Evolutionary conservation across 2,888 invertebrate species (phyloP), one percentile per base, ranked within the genome.

Genomic region (Micoletzkya japonica): DNA sequence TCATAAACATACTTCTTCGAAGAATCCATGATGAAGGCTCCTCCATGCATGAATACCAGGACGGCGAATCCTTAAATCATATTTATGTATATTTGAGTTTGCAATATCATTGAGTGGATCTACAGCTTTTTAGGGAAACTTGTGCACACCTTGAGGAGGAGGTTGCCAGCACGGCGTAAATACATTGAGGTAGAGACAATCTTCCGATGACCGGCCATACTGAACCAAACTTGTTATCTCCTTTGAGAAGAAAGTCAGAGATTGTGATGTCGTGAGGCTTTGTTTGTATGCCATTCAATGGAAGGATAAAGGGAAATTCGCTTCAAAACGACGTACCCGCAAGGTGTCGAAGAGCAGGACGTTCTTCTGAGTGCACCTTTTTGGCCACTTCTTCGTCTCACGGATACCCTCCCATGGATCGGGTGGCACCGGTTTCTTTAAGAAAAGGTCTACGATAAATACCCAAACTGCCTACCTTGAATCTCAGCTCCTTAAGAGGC

Each of bases 351-450:
- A 20, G 64, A 54, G 54, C 2, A 57, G 56, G 39, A 61, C 75
- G 71, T 44, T 14, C 2, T 74, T 73, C 44, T 77, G 77, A 34
- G 76, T 71, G 20, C 73, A 71, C 44, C 79, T 50, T 0, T 59
- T 24, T 28, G 76, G 76, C 26, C 76, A 79, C 14, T 59, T 70
- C 32, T 74, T 75, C 7, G 74, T 69, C 30, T 76, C 68, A 28
- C 63, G 49, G 10, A 77, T 70, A 50, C 73, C 76, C 28, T 71
- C 72, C 79, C 79, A 79, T 28, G 72, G 67, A 26, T 74, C 73
- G 49, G 74, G 75, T 1, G 75, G 73, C 58, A 70, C 54, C 4
- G 79, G 77, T 68, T 73, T 70, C 76, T 78, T 59, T 30, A 76
- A 30, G 10, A 44, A 10, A 44, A 20, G 2, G 37, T 36, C 36